Percentiles rank a stretch among this genome's conserved stretches.
These are phyloP conservation scores for Manis crassicaudata DNA, from an alignment of 2,797 vertebrate species.

Conservation along the genomic window DNA sequence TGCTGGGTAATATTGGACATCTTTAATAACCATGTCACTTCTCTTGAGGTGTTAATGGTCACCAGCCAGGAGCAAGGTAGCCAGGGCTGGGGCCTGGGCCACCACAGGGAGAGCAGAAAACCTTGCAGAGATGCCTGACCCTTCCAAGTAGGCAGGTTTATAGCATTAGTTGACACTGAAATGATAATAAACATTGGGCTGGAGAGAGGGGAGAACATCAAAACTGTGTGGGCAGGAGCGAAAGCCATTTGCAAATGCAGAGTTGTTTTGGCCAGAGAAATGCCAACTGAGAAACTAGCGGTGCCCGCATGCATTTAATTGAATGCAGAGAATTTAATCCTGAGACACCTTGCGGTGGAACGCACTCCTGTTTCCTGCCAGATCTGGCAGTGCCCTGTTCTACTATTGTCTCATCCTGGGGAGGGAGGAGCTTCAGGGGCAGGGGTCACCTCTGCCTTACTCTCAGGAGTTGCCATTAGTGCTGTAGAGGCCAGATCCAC, in stretches of 20 bases:
- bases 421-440: background rate
- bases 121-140: constrained; percentile 26
- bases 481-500: background rate
- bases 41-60: background rate
- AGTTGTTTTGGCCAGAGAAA: constrained; percentile 56
- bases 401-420: background rate
- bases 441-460: background rate
- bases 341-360: constrained; percentile 27
- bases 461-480: background rate
- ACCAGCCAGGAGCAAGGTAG: background rate
- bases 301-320: background rate
- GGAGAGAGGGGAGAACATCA: constrained; percentile 59
- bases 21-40: background rate
- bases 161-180: constrained; percentile 56
- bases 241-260: background rate
- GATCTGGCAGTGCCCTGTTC: constrained; percentile 22
- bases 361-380: constrained; percentile 49
- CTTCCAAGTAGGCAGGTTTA: constrained; percentile 9
- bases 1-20: background rate
- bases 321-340: constrained; percentile 67
- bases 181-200: background rate
- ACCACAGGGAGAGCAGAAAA: background rate
- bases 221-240: constrained; percentile 68
- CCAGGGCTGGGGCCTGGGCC: background rate
- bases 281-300: constrained; percentile 64